These are phyloP conservation scores for Carduelis carduelis DNA, from an alignment of 2,797 vertebrate species.

Conservation along the genomic window DNA sequence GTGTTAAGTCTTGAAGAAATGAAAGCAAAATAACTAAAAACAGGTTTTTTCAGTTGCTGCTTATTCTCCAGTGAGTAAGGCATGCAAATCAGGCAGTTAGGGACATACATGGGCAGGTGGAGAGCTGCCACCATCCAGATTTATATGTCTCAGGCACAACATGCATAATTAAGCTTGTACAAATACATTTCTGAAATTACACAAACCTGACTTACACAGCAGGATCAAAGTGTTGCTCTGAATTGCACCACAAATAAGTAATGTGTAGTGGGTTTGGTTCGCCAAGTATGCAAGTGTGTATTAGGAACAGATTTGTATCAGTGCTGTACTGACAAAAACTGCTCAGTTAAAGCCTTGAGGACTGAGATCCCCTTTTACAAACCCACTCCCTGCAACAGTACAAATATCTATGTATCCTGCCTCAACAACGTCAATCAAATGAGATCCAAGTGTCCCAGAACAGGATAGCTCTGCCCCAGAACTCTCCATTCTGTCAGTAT, in stretches of 20 bases:
- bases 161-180: neutral
- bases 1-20: neutral
- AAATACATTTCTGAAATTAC: constrained; percentile 22
- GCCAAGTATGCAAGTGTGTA: neutral
- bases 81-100: constrained; percentile 34
- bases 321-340: neutral
- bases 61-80: neutral
- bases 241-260: neutral
- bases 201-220: neutral
- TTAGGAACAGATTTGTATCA: neutral
- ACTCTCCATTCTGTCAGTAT: neutral
- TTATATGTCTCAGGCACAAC: neutral
- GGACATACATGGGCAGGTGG: neutral
- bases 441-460: neutral
- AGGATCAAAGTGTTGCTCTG: neutral
- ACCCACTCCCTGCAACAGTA: neutral
- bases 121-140: neutral
- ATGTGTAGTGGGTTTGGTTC: neutral
- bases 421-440: neutral
- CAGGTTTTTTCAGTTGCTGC: neutral
- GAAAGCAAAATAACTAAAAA: neutral
- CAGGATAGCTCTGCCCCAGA: neutral
- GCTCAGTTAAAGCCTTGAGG: neutral
- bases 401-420: neutral
- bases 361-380: neutral